Evolutionary conservation across 1,140 invertebrate genomes (phyloP).

Genomic region (Oryctes rhinoceros): DNA sequence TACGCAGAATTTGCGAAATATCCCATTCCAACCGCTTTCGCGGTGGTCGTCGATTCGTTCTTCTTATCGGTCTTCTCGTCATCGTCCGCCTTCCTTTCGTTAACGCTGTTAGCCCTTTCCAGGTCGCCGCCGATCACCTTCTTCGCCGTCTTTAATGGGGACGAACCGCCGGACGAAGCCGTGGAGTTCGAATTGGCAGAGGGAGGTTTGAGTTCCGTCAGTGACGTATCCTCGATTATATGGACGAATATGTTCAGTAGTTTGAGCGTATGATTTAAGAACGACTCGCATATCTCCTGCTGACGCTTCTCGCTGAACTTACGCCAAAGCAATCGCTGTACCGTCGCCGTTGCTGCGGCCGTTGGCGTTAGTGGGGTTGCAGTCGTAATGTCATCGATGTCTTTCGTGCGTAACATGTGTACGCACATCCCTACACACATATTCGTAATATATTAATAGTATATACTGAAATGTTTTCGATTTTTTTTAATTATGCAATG

Average conservation of each 20-base stretch:
- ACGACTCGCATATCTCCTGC: conserved; percentile 65
- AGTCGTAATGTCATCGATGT: neutral
- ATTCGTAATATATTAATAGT: neutral
- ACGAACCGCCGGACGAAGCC: conserved; percentile 60
- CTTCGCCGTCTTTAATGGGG: conserved; percentile 63
- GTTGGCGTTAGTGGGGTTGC: neutral
- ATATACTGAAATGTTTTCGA: neutral
- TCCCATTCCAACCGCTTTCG: conserved; percentile 65
- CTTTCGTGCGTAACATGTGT: neutral
- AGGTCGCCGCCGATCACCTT: conserved; percentile 56
- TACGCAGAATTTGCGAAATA: conserved; percentile 74
- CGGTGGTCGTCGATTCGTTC: conserved; percentile 55
- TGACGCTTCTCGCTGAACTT: conserved; percentile 65
- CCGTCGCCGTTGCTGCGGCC: neutral
- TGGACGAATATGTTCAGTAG: conserved; percentile 79
- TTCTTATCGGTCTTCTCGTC: conserved; percentile 55
- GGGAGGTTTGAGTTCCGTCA: conserved; percentile 65
- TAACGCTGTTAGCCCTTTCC: conserved; percentile 27
- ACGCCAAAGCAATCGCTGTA: conserved; percentile 61
- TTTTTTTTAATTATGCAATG: neutral
- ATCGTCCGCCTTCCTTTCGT: conserved; percentile 46
- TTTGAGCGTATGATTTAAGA: conserved; percentile 74
- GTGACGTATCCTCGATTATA: conserved; percentile 76
- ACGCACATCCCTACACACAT: neutral
- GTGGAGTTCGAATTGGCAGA: conserved; percentile 60